Percentiles rank a stretch among this genome's conserved stretches.
Conservation (phyloP, 2,797 vertebrate species). For the Muraenolepis orangiensis region DNA sequence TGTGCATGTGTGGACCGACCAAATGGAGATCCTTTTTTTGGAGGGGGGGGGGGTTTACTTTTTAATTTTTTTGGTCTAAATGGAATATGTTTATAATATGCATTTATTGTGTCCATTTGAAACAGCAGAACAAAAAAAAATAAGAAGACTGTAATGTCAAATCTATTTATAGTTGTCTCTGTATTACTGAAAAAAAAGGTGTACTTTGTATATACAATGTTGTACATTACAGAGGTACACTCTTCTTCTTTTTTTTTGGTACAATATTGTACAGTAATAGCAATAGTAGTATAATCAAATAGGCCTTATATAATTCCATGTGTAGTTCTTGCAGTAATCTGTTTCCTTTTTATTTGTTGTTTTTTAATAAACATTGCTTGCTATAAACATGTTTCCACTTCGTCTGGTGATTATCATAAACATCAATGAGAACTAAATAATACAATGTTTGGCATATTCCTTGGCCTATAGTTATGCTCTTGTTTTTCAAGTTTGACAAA, state of each 20-base stretch:
- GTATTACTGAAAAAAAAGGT: constrained; percentile 83
- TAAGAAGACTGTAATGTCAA: constrained; percentile 71
- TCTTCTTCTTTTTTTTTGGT: constrained; percentile 76
- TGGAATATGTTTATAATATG: constrained; percentile 76
- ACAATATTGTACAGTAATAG: constrained; percentile 86
- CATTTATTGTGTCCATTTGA: constrained; percentile 75
- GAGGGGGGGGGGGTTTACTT: too few species aligned
- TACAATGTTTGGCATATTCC: not conserved
- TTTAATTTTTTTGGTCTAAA: constrained; percentile 47
- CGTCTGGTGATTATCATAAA: constrained; percentile 13
- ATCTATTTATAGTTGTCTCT: constrained; percentile 86
- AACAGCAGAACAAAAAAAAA: constrained; percentile 72
- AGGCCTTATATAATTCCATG: constrained; percentile 80
- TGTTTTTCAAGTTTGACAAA: not conserved
- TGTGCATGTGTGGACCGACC: constrained; percentile 72
- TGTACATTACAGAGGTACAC: constrained; percentile 94
- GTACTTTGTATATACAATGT: constrained; percentile 92
- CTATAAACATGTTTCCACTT: constrained; percentile 59
- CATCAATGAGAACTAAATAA: constrained; percentile 3
- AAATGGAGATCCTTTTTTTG: constrained; percentile 64
- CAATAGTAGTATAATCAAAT: constrained; percentile 82
- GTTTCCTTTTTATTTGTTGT: constrained; percentile 52
- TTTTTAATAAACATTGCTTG: constrained; percentile 82
- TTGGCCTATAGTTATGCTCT: not conserved
- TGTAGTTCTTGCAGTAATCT: constrained; percentile 81